A percentile compares a stretch with the other conserved stretches of the same genome.
Evolutionary conservation across 1,140 invertebrate species (phyloP).

Genomic region (Orchestia grillus): DNA sequence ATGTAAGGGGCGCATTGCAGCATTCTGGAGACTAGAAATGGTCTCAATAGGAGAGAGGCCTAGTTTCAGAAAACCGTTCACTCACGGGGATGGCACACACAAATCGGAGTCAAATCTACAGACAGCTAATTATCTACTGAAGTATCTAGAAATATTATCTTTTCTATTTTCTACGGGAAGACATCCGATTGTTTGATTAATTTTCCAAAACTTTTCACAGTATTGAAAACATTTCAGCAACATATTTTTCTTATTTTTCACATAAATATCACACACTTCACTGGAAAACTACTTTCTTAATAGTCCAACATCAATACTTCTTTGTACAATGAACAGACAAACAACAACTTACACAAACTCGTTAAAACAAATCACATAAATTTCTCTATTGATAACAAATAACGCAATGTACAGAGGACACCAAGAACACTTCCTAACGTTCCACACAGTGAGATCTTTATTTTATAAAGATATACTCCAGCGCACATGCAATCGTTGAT

Average conservation of each 20-base stretch:
- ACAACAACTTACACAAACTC: neutral
- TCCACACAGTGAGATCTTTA: neutral
- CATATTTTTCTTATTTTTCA: neutral
- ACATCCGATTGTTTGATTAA: slow-evolving; percentile 4
- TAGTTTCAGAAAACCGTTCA: neutral
- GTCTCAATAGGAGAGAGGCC: neutral
- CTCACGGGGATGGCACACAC: neutral
- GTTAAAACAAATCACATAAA: neutral
- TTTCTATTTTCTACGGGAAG: neutral
- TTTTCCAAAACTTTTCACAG: neutral
- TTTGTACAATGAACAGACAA: neutral
- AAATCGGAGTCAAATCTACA: neutral
- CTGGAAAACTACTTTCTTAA: neutral
- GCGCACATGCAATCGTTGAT: neutral
- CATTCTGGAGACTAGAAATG: neutral
- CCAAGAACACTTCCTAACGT: neutral
- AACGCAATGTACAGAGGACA: neutral
- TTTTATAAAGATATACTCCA: neutral
- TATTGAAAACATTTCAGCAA: neutral
- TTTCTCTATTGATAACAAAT: neutral
- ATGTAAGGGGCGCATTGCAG: slow-evolving; percentile 38
- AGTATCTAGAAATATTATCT: neutral
- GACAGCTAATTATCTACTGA: neutral
- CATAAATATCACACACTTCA: neutral
- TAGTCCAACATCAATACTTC: neutral